Conservation (phyloP, 35 echinoderm and acorn worm genomes). For the Apostichopus parvimensis region DNA sequence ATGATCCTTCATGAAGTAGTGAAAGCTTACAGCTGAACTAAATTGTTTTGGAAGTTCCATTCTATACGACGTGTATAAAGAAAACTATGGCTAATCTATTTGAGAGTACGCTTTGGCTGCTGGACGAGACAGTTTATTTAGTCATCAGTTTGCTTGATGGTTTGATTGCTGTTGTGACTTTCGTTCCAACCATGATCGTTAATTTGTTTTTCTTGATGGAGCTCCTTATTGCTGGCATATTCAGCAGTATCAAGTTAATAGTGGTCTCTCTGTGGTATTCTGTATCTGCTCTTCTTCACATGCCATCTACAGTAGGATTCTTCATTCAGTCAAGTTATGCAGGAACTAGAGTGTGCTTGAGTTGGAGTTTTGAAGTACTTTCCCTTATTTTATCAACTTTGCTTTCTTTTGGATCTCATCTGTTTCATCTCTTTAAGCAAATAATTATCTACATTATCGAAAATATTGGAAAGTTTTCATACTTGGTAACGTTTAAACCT, state of each 20-base stretch:
- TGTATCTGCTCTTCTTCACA: not conserved
- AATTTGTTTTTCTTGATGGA: conserved; percentile 22
- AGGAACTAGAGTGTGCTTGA: not conserved
- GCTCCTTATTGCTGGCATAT: conserved; percentile 17
- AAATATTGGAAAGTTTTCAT: not conserved
- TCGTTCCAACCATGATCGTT: not conserved
- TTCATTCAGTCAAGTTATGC: not conserved
- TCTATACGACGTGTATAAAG: not conserved
- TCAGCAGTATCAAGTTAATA: conserved; percentile 22
- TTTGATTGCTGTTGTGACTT: not conserved
- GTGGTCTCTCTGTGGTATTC: not conserved
- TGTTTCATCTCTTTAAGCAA: not conserved
- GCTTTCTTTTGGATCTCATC: not conserved
- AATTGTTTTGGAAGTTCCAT: too few relatives aligned
- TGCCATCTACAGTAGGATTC: not conserved
- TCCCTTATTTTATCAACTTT: not conserved
- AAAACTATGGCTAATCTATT: conserved; percentile 4
- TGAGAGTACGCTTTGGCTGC: not conserved
- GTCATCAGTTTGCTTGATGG: conserved; percentile 18
- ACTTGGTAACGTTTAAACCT: not conserved
- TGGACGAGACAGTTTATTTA: conserved; percentile 6
- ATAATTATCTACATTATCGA: not conserved
- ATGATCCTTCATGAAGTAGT: not conserved
- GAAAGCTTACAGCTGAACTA: too few relatives aligned
- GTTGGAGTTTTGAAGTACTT: not conserved